Base-by-base conservation (phyloP, 2,797 vertebrate species). In the Peromyscus aztecus region DNA sequence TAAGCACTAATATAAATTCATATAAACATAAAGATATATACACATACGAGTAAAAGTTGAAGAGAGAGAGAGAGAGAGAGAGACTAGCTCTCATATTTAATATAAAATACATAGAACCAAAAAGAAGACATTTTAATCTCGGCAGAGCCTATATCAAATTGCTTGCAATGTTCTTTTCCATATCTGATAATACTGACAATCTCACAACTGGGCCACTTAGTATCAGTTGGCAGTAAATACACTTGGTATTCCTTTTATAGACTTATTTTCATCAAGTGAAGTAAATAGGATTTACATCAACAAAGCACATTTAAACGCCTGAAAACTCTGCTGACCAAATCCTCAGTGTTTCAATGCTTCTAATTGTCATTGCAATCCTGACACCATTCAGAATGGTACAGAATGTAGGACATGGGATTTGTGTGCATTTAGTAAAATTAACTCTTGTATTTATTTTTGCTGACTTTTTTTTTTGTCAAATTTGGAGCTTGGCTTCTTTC, bases 401-500 rank as follows among this genome's bases (percentile, higher is more conserved):
- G 12, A 49, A 90, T 40, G 12, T 23, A 90, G 63, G 75, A 40
- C 3, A 52, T 80, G 69, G 86, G 46, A 92, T 76, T 76, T 92
- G 87, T 95, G 63, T 8, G 12, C 37, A 82, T 52, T 93, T 90
- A 86, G 75, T 55, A 76, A 90, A 95, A 94, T 87, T 46, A 81
- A 89, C 80, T 59, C 34, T 77, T 84, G 61, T 87, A 55, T 87
- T 23, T 87, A 89, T 88, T 89, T 97, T 95, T 97, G 88, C 91
- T 96, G 43, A 84, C 24, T 76, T 91, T 85, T 24, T 91, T 65
- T 90, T 73, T 23, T 46, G 65, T 43, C 59, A 75, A 49, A 91
- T n/a, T 86, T 80, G 87, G 86, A 0, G 17, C 91, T 93, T 96
- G 34, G 27, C 8, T 96, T 92, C 6, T 1, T 40, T 92, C 23